Evolutionary conservation across 2,113 vertebrate species (phyloP).

Genomic region (Oxygymnocypris stewartii): DNA sequence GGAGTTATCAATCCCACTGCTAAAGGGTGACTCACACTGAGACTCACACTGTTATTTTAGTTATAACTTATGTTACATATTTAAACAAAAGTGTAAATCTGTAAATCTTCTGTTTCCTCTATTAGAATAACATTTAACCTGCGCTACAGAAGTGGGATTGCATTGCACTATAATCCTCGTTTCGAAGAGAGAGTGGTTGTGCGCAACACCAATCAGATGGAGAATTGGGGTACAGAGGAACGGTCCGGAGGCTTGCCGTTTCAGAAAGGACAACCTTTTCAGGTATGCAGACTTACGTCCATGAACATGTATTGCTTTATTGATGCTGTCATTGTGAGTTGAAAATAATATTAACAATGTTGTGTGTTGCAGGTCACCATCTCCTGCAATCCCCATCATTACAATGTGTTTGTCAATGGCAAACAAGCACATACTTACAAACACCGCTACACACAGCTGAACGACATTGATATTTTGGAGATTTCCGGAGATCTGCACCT

Average conservation of each 20-base stretch:
- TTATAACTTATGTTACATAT: not conserved
- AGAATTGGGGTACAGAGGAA: slow-evolving; percentile 64
- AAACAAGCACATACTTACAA: slow-evolving; percentile 63
- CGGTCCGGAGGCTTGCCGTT: slow-evolving; percentile 57
- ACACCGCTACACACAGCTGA: slow-evolving; percentile 60
- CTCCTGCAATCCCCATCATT: slow-evolving; percentile 65
- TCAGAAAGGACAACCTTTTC: slow-evolving; percentile 60
- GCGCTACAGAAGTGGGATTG: slow-evolving; percentile 56
- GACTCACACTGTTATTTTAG: not conserved
- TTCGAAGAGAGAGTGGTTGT: slow-evolving; percentile 65
- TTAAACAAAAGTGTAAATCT: not conserved
- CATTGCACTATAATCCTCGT: slow-evolving; percentile 69
- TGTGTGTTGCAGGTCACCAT: slow-evolving; percentile 69
- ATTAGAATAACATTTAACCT: slow-evolving; percentile 68
- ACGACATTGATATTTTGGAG: slow-evolving; percentile 63
- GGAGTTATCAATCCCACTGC: slow-evolving; percentile 68
- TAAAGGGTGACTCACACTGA: slow-evolving; percentile 62
- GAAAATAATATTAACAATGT: not conserved
- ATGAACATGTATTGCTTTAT: not conserved
- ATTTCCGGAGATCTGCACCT: slow-evolving; percentile 69
- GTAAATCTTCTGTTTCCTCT: not conserved
- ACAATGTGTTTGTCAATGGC: slow-evolving; percentile 70
- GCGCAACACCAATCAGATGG: slow-evolving; percentile 56
- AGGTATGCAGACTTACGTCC: slow-evolving; percentile 40
- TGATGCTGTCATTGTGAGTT: not conserved